Evolutionary conservation across 1,140 invertebrate genomes (phyloP), one percentile per base, ranked within the genome.

Genomic region (Anastatus disparis): DNA sequence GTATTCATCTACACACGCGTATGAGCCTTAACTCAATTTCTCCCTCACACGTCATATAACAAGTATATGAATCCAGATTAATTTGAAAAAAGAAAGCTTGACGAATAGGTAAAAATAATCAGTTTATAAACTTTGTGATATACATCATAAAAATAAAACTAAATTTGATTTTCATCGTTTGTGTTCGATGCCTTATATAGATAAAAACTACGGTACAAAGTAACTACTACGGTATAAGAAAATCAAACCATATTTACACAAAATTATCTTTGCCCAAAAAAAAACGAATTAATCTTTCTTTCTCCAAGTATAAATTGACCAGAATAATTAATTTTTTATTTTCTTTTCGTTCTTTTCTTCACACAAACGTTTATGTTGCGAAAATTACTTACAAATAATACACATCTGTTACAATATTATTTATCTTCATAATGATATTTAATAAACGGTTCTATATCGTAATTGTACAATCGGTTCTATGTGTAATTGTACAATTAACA

Each of bases 211-310:
- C 0, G 24, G 27, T 15, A 24, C 40, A 61, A 44, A 10, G 10
- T 40, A 9, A 22, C 8, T 53, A 8, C 6, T n/a, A 13, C 22
- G 44, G 22, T 12, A 22, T 9, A 46, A 44, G 7, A 26, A 15
- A 61, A 61, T 44, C 1, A 61, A 61, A 22, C 24, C 26, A 44
- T 55, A 55, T 55, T 55, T 55, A 55, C 52, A 55, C 27, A 17
- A 27, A 12, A 24, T 24, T 10, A 13, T 40, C 22, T 13, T 8
- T 40, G 12, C 31, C 2, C n/a, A 58, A 9, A 40, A 24, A n/a
- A n/a, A n/a, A n/a, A n/a, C n/a, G n/a, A 1, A 1, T 4, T 53
- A n/a, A 27, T 44, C 6, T 61, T 61, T 44, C 1, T 0, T 44
- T 61, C 17, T n/a, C 1, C 24, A 6, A 42, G 26, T 42, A 1